Evolutionary conservation across 2,888 invertebrate species (phyloP).

Genomic region (Leptopilina syphax): DNA sequence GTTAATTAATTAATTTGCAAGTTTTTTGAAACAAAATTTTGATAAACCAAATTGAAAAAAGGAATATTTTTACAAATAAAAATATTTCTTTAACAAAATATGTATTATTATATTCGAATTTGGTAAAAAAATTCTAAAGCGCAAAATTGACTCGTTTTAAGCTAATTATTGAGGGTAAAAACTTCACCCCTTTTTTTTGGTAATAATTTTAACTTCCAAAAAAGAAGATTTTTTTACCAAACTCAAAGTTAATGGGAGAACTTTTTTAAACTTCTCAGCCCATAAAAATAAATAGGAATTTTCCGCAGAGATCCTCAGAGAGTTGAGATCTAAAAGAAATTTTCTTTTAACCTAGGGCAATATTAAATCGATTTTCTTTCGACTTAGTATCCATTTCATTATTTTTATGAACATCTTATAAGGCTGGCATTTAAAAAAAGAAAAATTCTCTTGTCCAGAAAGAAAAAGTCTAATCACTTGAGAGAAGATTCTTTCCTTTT

Average conservation of each 20-base stretch:
- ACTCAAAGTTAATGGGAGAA: constrained; percentile 1
- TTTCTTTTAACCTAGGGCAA: constrained; percentile 22
- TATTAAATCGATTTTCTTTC: constrained; percentile 26
- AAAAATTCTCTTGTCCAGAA: neutral
- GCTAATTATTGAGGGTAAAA: too few species aligned
- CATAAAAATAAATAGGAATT: constrained; percentile 20
- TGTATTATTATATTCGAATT: too few species aligned
- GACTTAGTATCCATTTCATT: constrained; percentile 15
- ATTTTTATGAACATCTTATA: neutral
- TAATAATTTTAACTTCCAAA: neutral
- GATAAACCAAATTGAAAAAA: too few species aligned
- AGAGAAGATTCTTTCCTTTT: neutral
- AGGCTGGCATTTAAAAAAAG: constrained; percentile 3
- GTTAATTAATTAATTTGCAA: too few species aligned
- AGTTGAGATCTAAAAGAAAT: constrained; percentile 30
- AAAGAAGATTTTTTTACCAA: neutral
- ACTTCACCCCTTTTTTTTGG: neutral
- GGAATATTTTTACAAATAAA: too few species aligned
- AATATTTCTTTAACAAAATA: too few species aligned
- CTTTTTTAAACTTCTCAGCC: constrained; percentile 18
- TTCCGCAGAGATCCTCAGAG: constrained; percentile 8
- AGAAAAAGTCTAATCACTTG: neutral
- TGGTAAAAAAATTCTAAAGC: too few species aligned
- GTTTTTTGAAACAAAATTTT: too few species aligned
- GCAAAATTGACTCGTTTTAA: too few species aligned